These are phyloP conservation scores for Dasysyrphus albostriatus DNA, from an alignment of 2,888 invertebrate species.

Conservation along the genomic window DNA sequence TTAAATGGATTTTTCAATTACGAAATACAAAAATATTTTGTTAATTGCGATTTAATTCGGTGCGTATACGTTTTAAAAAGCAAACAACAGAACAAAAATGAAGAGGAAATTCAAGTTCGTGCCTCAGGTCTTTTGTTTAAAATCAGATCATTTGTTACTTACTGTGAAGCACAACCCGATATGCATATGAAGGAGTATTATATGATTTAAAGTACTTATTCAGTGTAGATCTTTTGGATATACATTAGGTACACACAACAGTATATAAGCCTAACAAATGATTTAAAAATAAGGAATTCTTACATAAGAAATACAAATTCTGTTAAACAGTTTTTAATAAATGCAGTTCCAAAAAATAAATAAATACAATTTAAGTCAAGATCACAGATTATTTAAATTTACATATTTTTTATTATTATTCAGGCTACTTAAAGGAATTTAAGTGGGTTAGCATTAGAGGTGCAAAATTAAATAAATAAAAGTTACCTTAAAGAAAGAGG, in stretches of 20 bases:
- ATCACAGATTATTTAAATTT: too few species aligned
- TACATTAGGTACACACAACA: too few species aligned
- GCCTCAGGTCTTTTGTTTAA: conserved; percentile 47
- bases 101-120: conserved; percentile 45
- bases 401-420: too few species aligned
- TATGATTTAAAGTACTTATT: conserved; percentile 7
- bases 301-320: neutral
- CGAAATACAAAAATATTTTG: conserved; percentile 30
- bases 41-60: conserved; percentile 30
- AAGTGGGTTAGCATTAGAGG: too few species aligned
- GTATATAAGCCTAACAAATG: neutral
- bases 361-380: too few species aligned
- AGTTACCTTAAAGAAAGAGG: too few species aligned
- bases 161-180: neutral
- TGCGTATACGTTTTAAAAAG: neutral
- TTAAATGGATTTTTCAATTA: neutral
- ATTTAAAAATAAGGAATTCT: neutral
- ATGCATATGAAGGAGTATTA: neutral
- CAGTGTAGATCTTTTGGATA: neutral
- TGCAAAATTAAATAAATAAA: too few species aligned
- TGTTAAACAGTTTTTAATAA: too few species aligned
- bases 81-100: neutral
- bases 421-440: too few species aligned
- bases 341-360: too few species aligned
- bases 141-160: neutral